Conservation (phyloP, 2,888 invertebrate genomes). For the Thumatha senex region DNA sequence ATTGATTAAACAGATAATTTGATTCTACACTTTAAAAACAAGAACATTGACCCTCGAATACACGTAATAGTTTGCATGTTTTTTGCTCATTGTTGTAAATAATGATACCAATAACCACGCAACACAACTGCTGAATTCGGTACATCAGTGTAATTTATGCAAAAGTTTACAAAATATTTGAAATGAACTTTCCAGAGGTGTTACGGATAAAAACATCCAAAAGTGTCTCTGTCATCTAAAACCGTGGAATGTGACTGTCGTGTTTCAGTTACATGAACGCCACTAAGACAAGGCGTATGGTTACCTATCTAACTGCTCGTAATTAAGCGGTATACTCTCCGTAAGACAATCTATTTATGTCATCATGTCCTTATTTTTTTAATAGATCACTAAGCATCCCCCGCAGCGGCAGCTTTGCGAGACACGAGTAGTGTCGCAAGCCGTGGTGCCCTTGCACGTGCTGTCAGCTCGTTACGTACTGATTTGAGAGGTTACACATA, state of each 20-base stretch:
- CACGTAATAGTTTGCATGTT: constrained; percentile 81
- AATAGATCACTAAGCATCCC: constrained; percentile 81
- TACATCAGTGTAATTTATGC: constrained; percentile 29
- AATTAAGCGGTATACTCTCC: constrained; percentile 61
- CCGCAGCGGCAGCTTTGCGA: constrained; percentile 73
- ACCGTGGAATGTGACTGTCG: constrained; percentile 78
- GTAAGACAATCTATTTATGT: constrained; percentile 80
- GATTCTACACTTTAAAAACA: constrained; percentile 55
- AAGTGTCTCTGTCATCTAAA: too few species aligned
- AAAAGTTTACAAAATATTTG: constrained; percentile 30
- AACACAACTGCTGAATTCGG: constrained; percentile 45
- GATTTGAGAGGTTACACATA: constrained; percentile 29
- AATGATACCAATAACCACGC: constrained; percentile 54
- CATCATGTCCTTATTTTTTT: constrained; percentile 82
- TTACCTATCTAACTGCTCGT: constrained; percentile 58
- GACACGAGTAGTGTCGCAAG: constrained; percentile 71
- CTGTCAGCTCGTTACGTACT: constrained; percentile 41
- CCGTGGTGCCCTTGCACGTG: constrained; percentile 76
- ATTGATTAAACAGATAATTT: constrained; percentile 30
- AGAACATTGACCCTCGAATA: constrained; percentile 72
- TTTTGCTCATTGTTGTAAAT: constrained; percentile 70
- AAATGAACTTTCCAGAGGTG: constrained; percentile 40
- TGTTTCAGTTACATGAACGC: constrained; percentile 82
- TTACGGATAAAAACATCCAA: constrained; percentile 70
- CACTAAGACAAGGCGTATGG: constrained; percentile 52